phyloP scores from a whole-genome alignment of 2,888 invertebrate genomes.

The Willowsia nigromaculata region DNA sequence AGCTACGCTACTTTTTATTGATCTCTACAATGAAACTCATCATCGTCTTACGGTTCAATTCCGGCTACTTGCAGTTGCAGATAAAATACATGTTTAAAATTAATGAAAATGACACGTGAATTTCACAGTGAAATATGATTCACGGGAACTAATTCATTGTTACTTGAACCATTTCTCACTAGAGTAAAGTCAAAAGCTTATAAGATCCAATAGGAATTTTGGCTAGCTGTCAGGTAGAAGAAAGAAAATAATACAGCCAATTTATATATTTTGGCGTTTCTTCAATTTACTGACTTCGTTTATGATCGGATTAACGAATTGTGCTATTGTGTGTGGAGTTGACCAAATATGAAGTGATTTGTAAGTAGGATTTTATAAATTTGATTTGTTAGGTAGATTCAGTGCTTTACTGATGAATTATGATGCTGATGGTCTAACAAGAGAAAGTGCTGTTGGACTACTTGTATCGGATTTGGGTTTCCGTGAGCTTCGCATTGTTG shows the following conservation, averaged over 20 bases:
- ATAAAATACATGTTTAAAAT: not conserved
- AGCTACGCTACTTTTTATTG: conserved; percentile 44
- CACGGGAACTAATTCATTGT: conserved; percentile 27
- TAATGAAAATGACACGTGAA: conserved; percentile 61
- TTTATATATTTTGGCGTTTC: conserved; percentile 51
- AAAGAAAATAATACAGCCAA: conserved; percentile 37
- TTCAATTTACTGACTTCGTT: not conserved
- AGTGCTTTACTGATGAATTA: not conserved
- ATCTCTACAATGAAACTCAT: conserved; percentile 44
- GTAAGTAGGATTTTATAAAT: not conserved
- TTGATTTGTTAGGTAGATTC: not conserved
- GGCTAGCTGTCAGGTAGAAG: conserved; percentile 25
- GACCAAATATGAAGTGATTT: conserved; percentile 64
- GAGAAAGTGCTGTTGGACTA: no score
- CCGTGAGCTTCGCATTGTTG: no score
- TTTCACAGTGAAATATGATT: conserved; percentile 41
- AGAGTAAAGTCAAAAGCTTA: not conserved
- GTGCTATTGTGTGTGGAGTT: not conserved
- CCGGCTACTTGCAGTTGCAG: not conserved
- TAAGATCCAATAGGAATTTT: conserved; percentile 21
- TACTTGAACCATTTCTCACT: not conserved
- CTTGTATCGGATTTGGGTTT: no score
- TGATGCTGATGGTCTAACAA: not conserved
- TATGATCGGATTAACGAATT: conserved; percentile 49
- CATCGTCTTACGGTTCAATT: not conserved